A percentile compares a stretch with the other conserved stretches of the same genome.
These are phyloP conservation scores for Actenoides hombroni DNA, from an alignment of 2,113 vertebrate genomes.

Conservation along the genomic window DNA sequence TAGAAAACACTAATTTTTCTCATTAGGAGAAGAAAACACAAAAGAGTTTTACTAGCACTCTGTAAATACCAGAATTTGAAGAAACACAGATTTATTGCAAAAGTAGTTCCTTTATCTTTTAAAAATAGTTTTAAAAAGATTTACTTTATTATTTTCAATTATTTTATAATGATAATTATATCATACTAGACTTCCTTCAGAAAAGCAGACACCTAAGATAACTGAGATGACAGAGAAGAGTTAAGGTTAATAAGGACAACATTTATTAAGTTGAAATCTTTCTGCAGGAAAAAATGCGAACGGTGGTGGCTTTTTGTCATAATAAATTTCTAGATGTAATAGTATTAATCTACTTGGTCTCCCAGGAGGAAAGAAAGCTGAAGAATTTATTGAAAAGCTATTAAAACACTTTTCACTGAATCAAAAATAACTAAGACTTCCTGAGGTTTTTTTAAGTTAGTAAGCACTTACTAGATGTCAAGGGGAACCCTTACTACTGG, in stretches of 20 bases:
- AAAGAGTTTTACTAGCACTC: background rate
- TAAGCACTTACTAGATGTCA: background rate
- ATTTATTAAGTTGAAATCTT: background rate
- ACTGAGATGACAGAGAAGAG: background rate
- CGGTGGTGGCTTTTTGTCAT: background rate
- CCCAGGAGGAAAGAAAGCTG: background rate
- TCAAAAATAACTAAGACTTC: background rate
- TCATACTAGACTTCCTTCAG: background rate
- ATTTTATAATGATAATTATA: background rate
- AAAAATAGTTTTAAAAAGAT: background rate
- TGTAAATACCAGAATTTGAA: background rate
- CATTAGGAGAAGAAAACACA: background rate
- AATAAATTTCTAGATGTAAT: background rate
- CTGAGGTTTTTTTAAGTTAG: background rate
- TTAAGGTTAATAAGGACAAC: background rate
- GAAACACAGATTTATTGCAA: background rate
- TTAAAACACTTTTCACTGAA: background rate
- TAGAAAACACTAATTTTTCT: accelerated
- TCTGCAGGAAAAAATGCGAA: background rate
- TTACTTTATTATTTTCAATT: background rate
- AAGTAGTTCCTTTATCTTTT: background rate
- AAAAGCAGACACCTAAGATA: background rate
- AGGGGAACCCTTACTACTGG: background rate
- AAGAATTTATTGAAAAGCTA: background rate
- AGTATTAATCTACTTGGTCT: background rate